phyloP scores from a whole-genome alignment of 2,113 vertebrate genomes.

The Oreochromis tanganicae region DNA sequence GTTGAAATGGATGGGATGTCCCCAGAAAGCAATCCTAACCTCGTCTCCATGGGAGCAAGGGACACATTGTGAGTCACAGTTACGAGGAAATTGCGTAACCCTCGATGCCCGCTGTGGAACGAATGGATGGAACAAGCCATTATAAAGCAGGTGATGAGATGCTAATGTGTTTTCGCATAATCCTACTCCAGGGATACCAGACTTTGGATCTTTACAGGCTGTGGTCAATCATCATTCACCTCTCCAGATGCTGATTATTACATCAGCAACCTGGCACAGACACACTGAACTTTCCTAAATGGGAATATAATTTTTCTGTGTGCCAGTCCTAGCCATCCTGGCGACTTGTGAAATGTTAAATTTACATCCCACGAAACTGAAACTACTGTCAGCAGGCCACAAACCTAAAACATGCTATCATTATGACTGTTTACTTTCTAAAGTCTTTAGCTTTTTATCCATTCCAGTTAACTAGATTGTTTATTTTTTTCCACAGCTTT shows the following conservation, averaged over 20 bases:
- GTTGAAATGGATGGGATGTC: neutral
- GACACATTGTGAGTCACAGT: conserved; percentile 41
- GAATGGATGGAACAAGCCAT: conserved; percentile 13
- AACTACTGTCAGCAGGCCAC: neutral
- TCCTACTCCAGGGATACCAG: neutral
- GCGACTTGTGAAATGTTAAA: neutral
- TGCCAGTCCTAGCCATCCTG: neutral
- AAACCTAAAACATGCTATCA: neutral
- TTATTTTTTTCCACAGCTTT: neutral
- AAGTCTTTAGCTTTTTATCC: neutral
- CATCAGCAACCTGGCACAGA: neutral
- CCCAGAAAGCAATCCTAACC: neutral
- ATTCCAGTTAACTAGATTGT: neutral
- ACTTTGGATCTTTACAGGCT: neutral
- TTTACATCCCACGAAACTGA: neutral
- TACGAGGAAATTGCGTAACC: conserved; percentile 2
- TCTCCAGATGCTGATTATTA: conserved; percentile 14
- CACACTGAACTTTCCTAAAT: neutral
- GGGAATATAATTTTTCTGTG: neutral
- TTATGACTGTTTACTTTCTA: neutral
- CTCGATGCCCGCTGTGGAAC: neutral
- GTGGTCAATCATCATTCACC: neutral
- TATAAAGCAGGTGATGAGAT: conserved; percentile 13
- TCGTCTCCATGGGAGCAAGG: neutral
- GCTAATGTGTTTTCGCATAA: conserved; percentile 7